Conservation (phyloP, 2,113 vertebrate species). For the Agelaius tricolor region DNA sequence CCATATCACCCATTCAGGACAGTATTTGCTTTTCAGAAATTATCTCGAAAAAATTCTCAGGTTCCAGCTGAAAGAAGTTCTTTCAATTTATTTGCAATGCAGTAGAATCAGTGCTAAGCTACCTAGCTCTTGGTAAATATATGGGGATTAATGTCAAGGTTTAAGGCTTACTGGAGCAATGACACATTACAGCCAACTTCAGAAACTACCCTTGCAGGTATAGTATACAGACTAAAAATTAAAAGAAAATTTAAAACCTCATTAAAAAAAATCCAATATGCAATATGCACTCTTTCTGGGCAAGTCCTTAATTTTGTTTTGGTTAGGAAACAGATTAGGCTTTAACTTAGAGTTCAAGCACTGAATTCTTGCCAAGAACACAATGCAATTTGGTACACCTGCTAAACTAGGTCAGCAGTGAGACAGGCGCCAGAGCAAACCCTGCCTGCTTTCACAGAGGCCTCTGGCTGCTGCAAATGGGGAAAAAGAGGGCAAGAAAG, state of each 20-base stretch:
- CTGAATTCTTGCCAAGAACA: neutral
- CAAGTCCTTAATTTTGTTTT: neutral
- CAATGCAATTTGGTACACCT: neutral
- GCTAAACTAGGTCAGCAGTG: neutral
- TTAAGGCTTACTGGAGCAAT: neutral
- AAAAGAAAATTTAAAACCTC: neutral
- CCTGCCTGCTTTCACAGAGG: neutral
- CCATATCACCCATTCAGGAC: neutral
- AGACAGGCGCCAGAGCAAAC: neutral
- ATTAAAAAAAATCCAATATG: neutral
- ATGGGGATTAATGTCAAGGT: neutral
- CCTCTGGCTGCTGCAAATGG: neutral
- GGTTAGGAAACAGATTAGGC: neutral
- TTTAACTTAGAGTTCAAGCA: neutral
- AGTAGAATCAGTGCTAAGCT: constrained; percentile 1
- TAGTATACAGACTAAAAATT: neutral
- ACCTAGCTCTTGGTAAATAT: neutral
- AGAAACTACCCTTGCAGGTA: neutral
- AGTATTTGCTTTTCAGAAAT: constrained; percentile 41
- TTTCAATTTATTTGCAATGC: neutral
- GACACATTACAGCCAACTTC: neutral
- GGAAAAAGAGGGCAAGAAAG: neutral
- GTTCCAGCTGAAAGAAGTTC: neutral
- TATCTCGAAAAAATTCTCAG: neutral
- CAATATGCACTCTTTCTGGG: neutral